Conservation (phyloP, 2,888 invertebrate species). For the Phania funesta region DNA sequence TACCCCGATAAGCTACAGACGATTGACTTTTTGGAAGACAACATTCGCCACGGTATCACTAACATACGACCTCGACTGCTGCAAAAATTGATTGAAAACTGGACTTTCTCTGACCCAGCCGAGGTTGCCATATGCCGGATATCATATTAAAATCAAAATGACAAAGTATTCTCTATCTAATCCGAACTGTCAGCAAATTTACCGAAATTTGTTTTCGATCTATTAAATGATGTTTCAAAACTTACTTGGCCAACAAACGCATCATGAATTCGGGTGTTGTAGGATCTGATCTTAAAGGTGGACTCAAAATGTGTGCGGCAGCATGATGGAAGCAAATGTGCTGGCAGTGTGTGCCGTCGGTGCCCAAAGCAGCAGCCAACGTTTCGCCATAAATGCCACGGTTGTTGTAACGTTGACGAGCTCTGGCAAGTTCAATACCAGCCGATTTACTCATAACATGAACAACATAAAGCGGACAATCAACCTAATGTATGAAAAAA, state of each 20-base stretch:
- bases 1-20: too few species aligned
- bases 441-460: conserved; percentile 99
- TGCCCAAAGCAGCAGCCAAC: conserved; percentile 83
- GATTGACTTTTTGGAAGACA: too few species aligned
- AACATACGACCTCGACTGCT: too few species aligned
- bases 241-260: conserved; percentile 93
- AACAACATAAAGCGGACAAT: conserved; percentile 93
- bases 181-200: too few species aligned
- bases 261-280: conserved; percentile 93
- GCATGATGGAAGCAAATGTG: conserved; percentile 96
- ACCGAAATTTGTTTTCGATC: too few species aligned
- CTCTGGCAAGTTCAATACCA: conserved; percentile 88
- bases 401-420: conserved; percentile 83
- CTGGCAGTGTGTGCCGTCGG: conserved; percentile 86
- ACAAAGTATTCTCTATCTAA: too few species aligned
- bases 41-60: too few species aligned
- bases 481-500: conserved; percentile 64
- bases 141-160: too few species aligned
- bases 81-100: too few species aligned
- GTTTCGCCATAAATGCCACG: conserved; percentile 95
- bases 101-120: too few species aligned
- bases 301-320: conserved; percentile 96
- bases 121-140: too few species aligned
- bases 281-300: conserved; percentile 94
- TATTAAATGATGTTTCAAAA: conserved; percentile 70